Base-by-base conservation (phyloP, 1,140 invertebrate species). In the Babylonia areolata region DNA sequence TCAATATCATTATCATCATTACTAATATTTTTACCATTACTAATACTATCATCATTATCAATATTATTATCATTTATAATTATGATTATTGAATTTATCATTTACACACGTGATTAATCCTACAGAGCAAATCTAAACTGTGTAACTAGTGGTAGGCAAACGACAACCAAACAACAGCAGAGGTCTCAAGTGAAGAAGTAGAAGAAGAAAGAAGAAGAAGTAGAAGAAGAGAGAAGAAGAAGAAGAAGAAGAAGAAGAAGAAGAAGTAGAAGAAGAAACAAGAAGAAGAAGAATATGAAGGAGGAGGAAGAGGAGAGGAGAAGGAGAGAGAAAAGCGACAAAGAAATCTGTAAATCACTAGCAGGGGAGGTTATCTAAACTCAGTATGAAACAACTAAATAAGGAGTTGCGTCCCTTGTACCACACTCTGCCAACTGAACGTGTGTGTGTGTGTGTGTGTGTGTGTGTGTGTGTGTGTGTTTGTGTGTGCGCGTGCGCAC, bases 391-490 rank as follows among this genome's bases (percentile, higher is more conserved):
- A 6, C 6, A 0, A 64, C 12, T 64, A 64, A 12, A n/a, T 64
- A 28, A 64, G 58, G 15, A 64, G 58, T 64, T 64, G 28, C 28
- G 58, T n/a, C 58, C 58, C 58, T 64, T 64, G 58, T 23, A 28
- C 58, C 58, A 64, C 5, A n/a, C 46, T 9, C 0, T 17, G 46
- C 17, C 46, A 51, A 51, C 28, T 23, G 20, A 12, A n/a, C 28
- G 23, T 20, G 58, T 64, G 58, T 51, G 46, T 17, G 17, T 17
- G 12, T 64, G 58, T 23, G 58, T 64, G 1, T 64, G 58, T 64
- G 58, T 64, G 58, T 64, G 58, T 64, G 58, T 64, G 58, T 64
- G 58, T 64, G 58, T 64, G 58, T 64, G 42, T 46, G 42, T 46
- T 5, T 46, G 42, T 46, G 42, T 46, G 46, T 3, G 46, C 17